phyloP scores from a whole-genome alignment of 2,888 invertebrate species.

The Encarsia formosa region DNA sequence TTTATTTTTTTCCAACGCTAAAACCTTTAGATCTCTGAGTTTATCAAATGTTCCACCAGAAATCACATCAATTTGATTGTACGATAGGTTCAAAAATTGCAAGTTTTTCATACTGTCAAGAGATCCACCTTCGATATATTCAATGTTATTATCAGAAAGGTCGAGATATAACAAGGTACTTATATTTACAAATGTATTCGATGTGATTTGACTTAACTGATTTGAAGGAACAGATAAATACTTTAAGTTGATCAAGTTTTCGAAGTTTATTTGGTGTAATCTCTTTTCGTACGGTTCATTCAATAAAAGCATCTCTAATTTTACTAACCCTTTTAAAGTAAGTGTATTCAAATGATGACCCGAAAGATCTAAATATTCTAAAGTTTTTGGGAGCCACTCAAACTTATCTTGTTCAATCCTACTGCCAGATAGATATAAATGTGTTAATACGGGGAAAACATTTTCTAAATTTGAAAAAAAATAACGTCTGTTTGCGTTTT shows the following conservation, averaged over 20 bases:
- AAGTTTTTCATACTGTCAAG: slow-evolving; percentile 13
- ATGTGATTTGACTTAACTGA: not conserved
- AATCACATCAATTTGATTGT: slow-evolving; percentile 1
- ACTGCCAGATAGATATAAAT: slow-evolving; percentile 9
- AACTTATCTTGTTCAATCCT: not conserved
- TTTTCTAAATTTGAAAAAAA: not conserved
- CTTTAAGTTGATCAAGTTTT: slow-evolving; percentile 8
- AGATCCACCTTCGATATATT: not conserved
- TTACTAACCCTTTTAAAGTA: slow-evolving; percentile 2
- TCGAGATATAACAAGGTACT: slow-evolving; percentile 12
- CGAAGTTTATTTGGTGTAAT: not conserved
- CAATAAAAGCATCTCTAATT: not conserved
- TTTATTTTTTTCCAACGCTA: slow-evolving; percentile 10
- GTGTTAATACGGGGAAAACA: slow-evolving; percentile 4
- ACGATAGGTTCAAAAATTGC: slow-evolving; percentile 11
- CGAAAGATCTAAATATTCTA: slow-evolving; percentile 15
- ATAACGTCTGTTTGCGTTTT: not conserved
- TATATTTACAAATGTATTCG: not conserved
- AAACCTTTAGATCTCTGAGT: not conserved
- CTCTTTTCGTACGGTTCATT: not conserved
- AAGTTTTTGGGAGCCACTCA: slow-evolving; percentile 4
- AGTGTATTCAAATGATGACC: not conserved
- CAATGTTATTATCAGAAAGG: slow-evolving; percentile 7
- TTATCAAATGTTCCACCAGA: slow-evolving; percentile 1
- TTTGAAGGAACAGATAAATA: slow-evolving; percentile 7